A percentile compares a stretch with the other conserved stretches of the same genome.
These are phyloP conservation scores for Patella depressa DNA, from an alignment of 2,888 invertebrate species.

Conservation along the genomic window DNA sequence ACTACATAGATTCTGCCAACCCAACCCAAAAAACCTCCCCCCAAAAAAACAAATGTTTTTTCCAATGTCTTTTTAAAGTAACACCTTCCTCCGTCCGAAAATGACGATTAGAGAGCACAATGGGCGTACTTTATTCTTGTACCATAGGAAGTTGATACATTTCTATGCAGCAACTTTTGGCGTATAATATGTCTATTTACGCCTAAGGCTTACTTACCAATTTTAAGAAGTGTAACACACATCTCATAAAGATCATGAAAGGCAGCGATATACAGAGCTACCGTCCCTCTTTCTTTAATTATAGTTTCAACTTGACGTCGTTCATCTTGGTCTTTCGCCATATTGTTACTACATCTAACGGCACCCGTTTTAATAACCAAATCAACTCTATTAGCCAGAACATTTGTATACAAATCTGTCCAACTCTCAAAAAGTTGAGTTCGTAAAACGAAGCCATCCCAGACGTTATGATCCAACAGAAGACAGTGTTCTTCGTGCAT, in stretches of 20 bases:
- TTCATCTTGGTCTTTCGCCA: conserved; percentile 32
- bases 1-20: too few species aligned
- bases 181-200: background rate
- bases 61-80: too few species aligned
- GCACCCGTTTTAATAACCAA: conserved; percentile 49
- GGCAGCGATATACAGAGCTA: conserved; percentile 49
- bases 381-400: conserved; percentile 42
- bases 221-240: conserved; percentile 46
- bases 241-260: conserved; percentile 45
- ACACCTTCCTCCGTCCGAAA: too few species aligned
- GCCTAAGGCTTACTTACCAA: conserved; percentile 33
- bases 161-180: too few species aligned
- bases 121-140: too few species aligned
- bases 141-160: too few species aligned
- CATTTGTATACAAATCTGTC: conserved; percentile 41
- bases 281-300: conserved; percentile 46
- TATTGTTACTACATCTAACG: conserved; percentile 40
- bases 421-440: conserved; percentile 48
- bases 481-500: conserved; percentile 47
- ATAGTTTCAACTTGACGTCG: conserved; percentile 28
- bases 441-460: conserved; percentile 54
- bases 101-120: too few species aligned
- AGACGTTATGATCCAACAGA: conserved; percentile 48
- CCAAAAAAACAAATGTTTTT: too few species aligned
- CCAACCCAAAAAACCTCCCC: too few species aligned